Evolutionary conservation across 2,888 invertebrate species (phyloP).

Genomic region (Ophion obscuratus): DNA sequence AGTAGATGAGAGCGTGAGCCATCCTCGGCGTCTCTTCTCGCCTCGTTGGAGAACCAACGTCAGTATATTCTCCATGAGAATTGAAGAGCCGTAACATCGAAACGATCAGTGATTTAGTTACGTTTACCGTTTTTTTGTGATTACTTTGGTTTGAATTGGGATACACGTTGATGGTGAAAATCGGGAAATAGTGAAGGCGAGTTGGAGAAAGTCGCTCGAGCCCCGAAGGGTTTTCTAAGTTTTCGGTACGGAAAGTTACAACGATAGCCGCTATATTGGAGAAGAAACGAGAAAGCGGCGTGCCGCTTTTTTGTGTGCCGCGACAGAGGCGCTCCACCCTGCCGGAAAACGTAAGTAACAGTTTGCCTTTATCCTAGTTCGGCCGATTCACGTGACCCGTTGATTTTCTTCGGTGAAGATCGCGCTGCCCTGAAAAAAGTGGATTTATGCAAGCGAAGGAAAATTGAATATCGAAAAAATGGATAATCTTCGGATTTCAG

Average conservation of each 20-base stretch:
- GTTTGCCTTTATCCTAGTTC: neutral
- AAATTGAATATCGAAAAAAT: too few species aligned
- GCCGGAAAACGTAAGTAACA: constrained; percentile 85
- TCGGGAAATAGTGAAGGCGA: neutral
- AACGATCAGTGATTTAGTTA: neutral
- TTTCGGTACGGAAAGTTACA: constrained; percentile 54
- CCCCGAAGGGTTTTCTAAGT: neutral
- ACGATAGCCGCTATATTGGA: constrained; percentile 82
- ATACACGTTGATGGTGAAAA: neutral
- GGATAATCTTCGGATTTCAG: too few species aligned
- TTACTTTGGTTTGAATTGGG: neutral
- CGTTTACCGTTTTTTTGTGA: neutral
- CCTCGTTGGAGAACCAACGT: neutral
- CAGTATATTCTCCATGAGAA: neutral
- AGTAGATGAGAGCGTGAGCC: neutral
- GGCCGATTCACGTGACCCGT: neutral
- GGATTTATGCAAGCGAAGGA: too few species aligned
- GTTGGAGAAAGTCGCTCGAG: neutral
- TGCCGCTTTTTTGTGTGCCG: constrained; percentile 87
- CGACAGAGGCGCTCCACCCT: constrained; percentile 87
- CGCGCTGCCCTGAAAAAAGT: too few species aligned
- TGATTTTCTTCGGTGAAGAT: too few species aligned
- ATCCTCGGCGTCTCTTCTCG: constrained; percentile 21
- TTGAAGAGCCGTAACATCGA: neutral
- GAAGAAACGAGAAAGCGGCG: constrained; percentile 84